Percentiles rank a stretch among this genome's conserved stretches.
Conservation (phyloP, 2,888 invertebrate species). For the Lasioglossum villosulum region DNA sequence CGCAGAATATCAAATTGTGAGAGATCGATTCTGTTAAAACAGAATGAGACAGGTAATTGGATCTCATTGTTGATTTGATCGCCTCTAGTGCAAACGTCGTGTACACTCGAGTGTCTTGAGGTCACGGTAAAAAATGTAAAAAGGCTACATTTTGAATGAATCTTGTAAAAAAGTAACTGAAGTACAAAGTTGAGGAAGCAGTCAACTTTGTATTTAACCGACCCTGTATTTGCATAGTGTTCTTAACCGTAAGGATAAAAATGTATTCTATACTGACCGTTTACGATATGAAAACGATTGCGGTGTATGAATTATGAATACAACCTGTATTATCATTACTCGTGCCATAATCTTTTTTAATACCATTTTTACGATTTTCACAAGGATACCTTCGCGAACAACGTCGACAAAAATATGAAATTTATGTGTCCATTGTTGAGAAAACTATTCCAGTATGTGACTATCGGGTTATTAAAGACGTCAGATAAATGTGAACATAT, state of each 20-base stretch:
- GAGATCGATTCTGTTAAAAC: background rate
- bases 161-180: too few relatives aligned
- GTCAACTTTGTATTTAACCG: too few relatives aligned
- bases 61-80: background rate
- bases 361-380: background rate
- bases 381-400: background rate
- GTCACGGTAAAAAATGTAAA: background rate
- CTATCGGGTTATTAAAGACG: too few relatives aligned
- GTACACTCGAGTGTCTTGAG: background rate
- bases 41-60: background rate
- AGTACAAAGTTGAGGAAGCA: too few relatives aligned
- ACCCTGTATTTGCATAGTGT: background rate
- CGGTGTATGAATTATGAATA: background rate
- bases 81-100: background rate
- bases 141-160: background rate
- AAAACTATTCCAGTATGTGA: background rate
- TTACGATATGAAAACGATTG: background rate
- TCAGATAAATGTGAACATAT: background rate
- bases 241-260: background rate
- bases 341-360: background rate
- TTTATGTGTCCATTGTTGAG: background rate
- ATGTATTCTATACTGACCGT: background rate
- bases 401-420: background rate
- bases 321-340: background rate
- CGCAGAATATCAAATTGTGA: background rate